Evolutionary conservation across 2,797 vertebrate species (phyloP).

Genomic region (Amphiprion clarkii): DNA sequence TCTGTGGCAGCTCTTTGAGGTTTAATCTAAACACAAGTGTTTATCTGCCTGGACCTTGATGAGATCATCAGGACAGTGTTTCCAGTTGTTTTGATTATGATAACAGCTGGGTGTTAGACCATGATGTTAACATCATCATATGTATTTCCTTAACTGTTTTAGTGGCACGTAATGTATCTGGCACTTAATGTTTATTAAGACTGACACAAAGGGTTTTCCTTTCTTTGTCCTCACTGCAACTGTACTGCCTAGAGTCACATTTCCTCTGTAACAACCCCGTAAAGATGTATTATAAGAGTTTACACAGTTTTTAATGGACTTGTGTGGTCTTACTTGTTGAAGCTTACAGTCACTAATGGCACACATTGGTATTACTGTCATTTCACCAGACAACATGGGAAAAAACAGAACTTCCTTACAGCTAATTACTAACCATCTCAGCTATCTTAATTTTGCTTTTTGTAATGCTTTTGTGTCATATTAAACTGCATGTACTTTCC

Average conservation of each 20-base stretch:
- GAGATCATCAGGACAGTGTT: conserved; percentile 68
- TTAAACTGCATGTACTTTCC: too few relatives aligned
- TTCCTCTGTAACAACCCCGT: neutral
- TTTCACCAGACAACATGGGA: neutral
- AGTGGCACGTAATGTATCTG: neutral
- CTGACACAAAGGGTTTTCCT: conserved; percentile 1
- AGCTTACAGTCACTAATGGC: neutral
- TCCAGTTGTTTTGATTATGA: conserved; percentile 79
- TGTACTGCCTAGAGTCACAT: conserved; percentile 1
- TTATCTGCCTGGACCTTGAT: conserved; percentile 68
- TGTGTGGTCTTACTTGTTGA: conserved; percentile 13
- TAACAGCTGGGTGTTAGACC: conserved; percentile 65
- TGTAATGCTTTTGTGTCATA: too few relatives aligned
- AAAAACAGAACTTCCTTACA: neutral
- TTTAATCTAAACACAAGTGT: conserved; percentile 72
- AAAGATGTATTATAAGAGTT: neutral
- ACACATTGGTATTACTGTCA: neutral
- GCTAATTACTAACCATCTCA: neutral
- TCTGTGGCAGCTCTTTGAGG: conserved; percentile 78
- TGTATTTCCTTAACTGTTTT: conserved; percentile 25
- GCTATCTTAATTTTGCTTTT: neutral
- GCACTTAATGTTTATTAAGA: conserved; percentile 5
- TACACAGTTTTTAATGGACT: conserved; percentile 8
- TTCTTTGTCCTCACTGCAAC: conserved; percentile 23
- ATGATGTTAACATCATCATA: conserved; percentile 48